phyloP scores from a whole-genome alignment of 2,888 invertebrate species.

The Drosophila tripunctata region DNA sequence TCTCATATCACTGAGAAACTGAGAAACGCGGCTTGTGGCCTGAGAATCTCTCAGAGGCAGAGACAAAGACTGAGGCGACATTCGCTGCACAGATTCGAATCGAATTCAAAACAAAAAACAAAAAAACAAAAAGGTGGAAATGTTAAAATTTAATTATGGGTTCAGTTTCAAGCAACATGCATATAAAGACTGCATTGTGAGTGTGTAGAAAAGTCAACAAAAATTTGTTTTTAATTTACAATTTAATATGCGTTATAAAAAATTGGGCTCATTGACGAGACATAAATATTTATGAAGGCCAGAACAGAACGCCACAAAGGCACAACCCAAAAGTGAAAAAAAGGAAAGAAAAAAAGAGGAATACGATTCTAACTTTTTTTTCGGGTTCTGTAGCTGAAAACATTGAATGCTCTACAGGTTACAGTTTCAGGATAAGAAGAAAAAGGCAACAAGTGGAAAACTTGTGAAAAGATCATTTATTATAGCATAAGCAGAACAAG shows the following conservation, averaged over 20 bases:
- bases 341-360: constrained; percentile 7
- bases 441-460: background rate
- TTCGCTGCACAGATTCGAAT: constrained; percentile 33
- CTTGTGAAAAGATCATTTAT: constrained; percentile 1
- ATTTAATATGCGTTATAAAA: constrained; percentile 79
- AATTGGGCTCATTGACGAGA: constrained; percentile 76
- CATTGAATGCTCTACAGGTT: constrained; percentile 43
- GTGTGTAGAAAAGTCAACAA: constrained; percentile 76
- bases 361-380: constrained; percentile 31
- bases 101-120: too few species aligned
- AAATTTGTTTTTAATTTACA: constrained; percentile 79
- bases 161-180: constrained; percentile 48
- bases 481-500: background rate
- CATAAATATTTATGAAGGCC: constrained; percentile 76
- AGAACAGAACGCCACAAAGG: constrained; percentile 23
- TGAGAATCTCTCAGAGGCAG: constrained; percentile 40
- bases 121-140: constrained; percentile 76
- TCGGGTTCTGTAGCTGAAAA: constrained; percentile 23
- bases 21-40: constrained; percentile 41
- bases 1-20: constrained; percentile 29
- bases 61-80: constrained; percentile 35
- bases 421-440: constrained; percentile 15
- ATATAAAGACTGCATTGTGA: constrained; percentile 17
- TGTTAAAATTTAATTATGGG: constrained; percentile 79
- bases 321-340: background rate